These are phyloP conservation scores for Puntigrus tetrazona DNA, from an alignment of 2,113 vertebrate species.

Conservation along the genomic window DNA sequence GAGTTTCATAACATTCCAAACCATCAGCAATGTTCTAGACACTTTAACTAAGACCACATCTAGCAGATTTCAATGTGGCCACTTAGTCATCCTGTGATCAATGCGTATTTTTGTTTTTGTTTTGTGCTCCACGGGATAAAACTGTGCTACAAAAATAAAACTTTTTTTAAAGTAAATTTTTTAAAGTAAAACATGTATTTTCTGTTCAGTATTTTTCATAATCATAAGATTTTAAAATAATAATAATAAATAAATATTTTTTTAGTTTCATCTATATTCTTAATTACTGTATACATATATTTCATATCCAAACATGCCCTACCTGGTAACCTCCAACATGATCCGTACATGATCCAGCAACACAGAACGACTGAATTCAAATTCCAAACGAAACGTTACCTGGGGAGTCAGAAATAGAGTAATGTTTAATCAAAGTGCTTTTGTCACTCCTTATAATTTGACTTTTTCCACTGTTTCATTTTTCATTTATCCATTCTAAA, in stretches of 20 bases:
- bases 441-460: neutral
- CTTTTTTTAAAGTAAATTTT: too few species aligned
- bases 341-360: conserved; percentile 80
- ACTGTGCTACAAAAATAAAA: neutral
- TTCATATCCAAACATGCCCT: neutral
- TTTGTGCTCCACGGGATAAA: neutral
- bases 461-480: neutral
- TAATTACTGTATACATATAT: neutral
- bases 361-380: conserved; percentile 81
- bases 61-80: neutral
- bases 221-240: neutral
- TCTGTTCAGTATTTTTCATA: too few species aligned
- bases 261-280: neutral
- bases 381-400: conserved; percentile 85
- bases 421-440: neutral
- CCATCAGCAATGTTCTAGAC: neutral
- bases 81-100: neutral
- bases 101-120: neutral
- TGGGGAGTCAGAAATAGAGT: conserved; percentile 51
- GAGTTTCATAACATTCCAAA: neutral
- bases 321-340: conserved; percentile 74
- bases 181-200: too few species aligned
- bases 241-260: neutral
- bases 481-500: neutral
- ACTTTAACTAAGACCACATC: neutral